A percentile compares a stretch with the other conserved stretches of the same genome.
Evolutionary conservation across 2,888 invertebrate species (phyloP).

Genomic region (Synergus japonicus): DNA sequence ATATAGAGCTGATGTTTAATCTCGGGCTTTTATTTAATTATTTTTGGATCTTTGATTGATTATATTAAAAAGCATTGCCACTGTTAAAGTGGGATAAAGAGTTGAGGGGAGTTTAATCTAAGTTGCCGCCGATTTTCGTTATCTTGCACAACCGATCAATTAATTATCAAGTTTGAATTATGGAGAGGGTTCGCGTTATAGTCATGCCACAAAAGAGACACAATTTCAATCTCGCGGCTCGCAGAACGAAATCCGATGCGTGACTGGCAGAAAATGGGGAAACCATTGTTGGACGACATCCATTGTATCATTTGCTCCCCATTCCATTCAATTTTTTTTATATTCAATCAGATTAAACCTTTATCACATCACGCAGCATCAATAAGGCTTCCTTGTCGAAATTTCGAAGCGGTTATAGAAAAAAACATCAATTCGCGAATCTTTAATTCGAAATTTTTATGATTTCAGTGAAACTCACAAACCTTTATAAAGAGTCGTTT

Average conservation of each 20-base stretch:
- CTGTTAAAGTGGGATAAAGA: not conserved
- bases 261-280: slow-evolving; percentile 67
- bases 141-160: slow-evolving; percentile 70
- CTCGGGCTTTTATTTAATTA: not conserved
- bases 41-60: not conserved
- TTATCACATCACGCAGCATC: slow-evolving; percentile 49
- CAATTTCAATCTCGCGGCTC: slow-evolving; percentile 62
- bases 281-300: slow-evolving; percentile 69
- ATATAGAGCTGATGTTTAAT: too few species aligned
- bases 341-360: slow-evolving; percentile 63
- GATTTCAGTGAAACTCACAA: not conserved
- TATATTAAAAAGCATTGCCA: slow-evolving; percentile 8
- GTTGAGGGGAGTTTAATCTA: slow-evolving; percentile 34
- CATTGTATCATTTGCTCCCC: slow-evolving; percentile 65
- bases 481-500: too few species aligned
- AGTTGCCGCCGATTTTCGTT: slow-evolving; percentile 55
- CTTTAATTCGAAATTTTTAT: not conserved
- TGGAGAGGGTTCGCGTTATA: slow-evolving; percentile 50
- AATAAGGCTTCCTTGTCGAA: slow-evolving; percentile 4
- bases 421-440: not conserved
- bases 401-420: not conserved
- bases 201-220: slow-evolving; percentile 50
- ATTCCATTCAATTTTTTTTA: slow-evolving; percentile 67
- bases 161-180: slow-evolving; percentile 66
- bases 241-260: slow-evolving; percentile 56